A percentile compares a stretch with the other conserved stretches of the same genome.
These are phyloP conservation scores for Tokudaia tokunoshimensis DNA, from an alignment of 2,797 vertebrate species.

Conservation along the genomic window DNA sequence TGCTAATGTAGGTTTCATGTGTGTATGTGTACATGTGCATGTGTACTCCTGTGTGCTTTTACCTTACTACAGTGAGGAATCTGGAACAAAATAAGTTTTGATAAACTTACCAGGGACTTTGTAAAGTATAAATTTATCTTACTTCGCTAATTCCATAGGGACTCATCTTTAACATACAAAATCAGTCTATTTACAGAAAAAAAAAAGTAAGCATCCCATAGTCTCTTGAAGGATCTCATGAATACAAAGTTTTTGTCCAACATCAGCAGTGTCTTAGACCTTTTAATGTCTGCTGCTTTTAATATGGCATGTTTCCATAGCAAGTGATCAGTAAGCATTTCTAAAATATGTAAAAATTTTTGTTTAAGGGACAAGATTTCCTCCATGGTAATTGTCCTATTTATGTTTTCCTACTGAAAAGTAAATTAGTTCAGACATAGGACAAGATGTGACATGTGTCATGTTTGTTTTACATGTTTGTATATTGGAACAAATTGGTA, in stretches of 20 bases:
- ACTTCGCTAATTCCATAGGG: slow-evolving; percentile 27
- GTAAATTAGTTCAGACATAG: slow-evolving; percentile 40
- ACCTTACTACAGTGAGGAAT: background rate
- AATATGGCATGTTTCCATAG: slow-evolving; percentile 41
- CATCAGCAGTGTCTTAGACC: background rate
- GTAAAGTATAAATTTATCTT: background rate
- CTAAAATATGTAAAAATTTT: slow-evolving; percentile 64
- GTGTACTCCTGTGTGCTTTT: background rate
- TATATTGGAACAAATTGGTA: slow-evolving; percentile 17
- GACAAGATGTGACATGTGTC: slow-evolving; percentile 10
- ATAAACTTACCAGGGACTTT: background rate
- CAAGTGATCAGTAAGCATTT: slow-evolving; percentile 52
- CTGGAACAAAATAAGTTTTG: slow-evolving; percentile 40
- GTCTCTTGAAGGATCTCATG: slow-evolving; percentile 40
- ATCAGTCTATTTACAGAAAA: background rate
- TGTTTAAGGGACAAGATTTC: slow-evolving; percentile 26
- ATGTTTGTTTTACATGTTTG: slow-evolving; percentile 38
- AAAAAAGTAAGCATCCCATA: slow-evolving; percentile 25
- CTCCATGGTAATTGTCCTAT: background rate
- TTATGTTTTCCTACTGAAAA: slow-evolving; percentile 43
- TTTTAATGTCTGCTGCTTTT: slow-evolving; percentile 38
- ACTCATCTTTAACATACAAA: slow-evolving; percentile 1
- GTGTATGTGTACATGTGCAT: accelerated
- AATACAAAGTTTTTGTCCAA: slow-evolving; percentile 30
- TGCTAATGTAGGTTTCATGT: background rate